Conservation (phyloP, 2,797 vertebrate genomes). For the Microhierax caerulescens region DNA sequence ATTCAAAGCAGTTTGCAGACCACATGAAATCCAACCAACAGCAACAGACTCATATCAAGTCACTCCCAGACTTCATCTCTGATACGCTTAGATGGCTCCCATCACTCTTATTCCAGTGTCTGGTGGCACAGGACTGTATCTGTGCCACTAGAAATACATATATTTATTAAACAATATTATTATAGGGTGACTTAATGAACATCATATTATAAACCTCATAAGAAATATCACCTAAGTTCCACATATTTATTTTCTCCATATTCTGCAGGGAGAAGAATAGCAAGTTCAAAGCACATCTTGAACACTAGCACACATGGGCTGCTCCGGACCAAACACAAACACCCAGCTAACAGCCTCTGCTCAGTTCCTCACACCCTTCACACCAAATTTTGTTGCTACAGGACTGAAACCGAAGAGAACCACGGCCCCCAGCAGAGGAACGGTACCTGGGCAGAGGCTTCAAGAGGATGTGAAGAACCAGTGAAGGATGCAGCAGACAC, state of each 20-base stretch:
- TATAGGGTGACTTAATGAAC: not conserved
- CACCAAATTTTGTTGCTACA: not conserved
- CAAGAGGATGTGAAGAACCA: not conserved
- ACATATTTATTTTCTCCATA: not conserved
- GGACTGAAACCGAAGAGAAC: not conserved
- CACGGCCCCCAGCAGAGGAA: not conserved
- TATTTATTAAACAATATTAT: not conserved
- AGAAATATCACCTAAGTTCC: not conserved
- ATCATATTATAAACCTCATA: not conserved
- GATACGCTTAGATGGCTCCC: not conserved
- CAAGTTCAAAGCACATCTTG: not conserved
- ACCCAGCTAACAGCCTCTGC: not conserved
- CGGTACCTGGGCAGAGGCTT: not conserved
- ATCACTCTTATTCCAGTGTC: not conserved
- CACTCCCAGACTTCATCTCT: not conserved
- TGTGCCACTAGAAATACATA: not conserved
- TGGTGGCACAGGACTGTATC: no score
- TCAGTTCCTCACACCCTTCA: not conserved
- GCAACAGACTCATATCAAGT: not conserved
- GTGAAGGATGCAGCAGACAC: accelerated
- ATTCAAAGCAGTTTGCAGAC: not conserved
- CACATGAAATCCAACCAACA: not conserved
- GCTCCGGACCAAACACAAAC: not conserved
- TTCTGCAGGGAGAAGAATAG: not conserved
- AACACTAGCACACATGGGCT: not conserved